phyloP scores from a whole-genome alignment of 1,140 invertebrate genomes.

The Leucophenga varia region DNA sequence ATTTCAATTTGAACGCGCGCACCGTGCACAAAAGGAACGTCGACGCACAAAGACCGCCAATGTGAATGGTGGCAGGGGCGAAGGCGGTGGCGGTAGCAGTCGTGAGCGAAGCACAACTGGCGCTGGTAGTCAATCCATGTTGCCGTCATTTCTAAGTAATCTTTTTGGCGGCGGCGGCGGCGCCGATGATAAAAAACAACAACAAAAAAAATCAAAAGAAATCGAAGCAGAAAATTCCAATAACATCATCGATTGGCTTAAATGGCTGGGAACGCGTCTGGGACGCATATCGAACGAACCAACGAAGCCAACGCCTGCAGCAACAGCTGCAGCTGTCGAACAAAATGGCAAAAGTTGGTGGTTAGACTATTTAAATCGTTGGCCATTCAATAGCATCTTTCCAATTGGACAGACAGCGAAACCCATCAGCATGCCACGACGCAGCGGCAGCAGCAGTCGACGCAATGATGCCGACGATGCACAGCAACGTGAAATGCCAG shows the following conservation, averaged over 20 bases:
- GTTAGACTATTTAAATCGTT: constrained; percentile 35
- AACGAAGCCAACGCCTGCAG: constrained; percentile 9
- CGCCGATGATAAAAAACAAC: constrained; percentile 13
- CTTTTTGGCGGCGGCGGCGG: too few relatives aligned
- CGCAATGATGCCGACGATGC: constrained; percentile 29
- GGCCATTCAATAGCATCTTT: constrained; percentile 43
- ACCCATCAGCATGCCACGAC: constrained; percentile 8
- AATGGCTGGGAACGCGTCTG: constrained; percentile 30
- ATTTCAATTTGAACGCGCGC: constrained; percentile 12
- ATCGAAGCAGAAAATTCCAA: constrained; percentile 31
- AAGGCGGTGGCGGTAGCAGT: constrained; percentile 14
- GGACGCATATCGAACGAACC: background rate
- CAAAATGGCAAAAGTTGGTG: constrained; percentile 23
- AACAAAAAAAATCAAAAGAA: background rate
- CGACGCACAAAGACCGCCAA: too few relatives aligned
- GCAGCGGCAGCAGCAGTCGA: constrained; percentile 23
- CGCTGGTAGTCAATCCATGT: constrained; percentile 3
- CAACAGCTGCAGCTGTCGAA: background rate
- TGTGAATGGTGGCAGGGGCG: constrained; percentile 13
- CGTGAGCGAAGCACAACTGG: constrained; percentile 14
- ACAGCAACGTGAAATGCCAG: background rate
- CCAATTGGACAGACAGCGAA: constrained; percentile 28
- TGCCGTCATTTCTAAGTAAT: background rate
- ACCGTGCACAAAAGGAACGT: constrained; percentile 9
- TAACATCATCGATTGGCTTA: constrained; percentile 55